Percentiles rank a stretch among this genome's conserved stretches.
Conservation (phyloP, 2,113 vertebrate species). For the Gymnocephalus cernua region DNA sequence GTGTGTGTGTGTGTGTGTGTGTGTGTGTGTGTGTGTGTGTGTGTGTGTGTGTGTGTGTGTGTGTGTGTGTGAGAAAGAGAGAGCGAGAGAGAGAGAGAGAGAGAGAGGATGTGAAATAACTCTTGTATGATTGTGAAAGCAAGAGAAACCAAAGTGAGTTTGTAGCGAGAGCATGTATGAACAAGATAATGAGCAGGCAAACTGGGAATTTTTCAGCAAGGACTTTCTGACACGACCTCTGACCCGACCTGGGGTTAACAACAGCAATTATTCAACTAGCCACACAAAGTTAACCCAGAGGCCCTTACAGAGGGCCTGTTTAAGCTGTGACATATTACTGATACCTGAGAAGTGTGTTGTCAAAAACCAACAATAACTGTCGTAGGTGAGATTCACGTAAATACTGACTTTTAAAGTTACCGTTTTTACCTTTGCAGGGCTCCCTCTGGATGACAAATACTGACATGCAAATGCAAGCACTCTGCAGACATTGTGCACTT, state of each 20-base stretch:
- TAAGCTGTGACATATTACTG: constrained; percentile 29
- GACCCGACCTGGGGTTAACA: constrained; percentile 63
- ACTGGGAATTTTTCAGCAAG: constrained; percentile 5
- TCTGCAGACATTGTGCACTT: constrained; percentile 29
- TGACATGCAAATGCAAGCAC: constrained; percentile 9
- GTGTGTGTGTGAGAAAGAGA: not conserved
- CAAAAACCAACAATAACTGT: constrained; percentile 1
- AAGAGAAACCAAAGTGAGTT: not conserved
- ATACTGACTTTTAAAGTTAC: not conserved
- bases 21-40: not conserved
- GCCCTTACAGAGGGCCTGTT: constrained; percentile 18
- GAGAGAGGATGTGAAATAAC: not conserved
- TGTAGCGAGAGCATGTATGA: constrained; percentile 24
- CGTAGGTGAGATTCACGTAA: constrained; percentile 13
- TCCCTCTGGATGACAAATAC: constrained; percentile 13
- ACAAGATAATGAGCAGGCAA: constrained; percentile 34
- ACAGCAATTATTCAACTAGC: constrained; percentile 39
- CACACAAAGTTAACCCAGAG: not conserved
- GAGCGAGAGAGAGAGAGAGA: not conserved
- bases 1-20: not conserved
- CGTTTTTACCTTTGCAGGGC: not conserved
- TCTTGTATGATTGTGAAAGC: not conserved
- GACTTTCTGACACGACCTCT: constrained; percentile 61
- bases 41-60: not conserved
- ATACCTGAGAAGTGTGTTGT: constrained; percentile 6